Conservation (phyloP, 2,888 invertebrate species). For the Caenorhabditis japonica region DNA sequence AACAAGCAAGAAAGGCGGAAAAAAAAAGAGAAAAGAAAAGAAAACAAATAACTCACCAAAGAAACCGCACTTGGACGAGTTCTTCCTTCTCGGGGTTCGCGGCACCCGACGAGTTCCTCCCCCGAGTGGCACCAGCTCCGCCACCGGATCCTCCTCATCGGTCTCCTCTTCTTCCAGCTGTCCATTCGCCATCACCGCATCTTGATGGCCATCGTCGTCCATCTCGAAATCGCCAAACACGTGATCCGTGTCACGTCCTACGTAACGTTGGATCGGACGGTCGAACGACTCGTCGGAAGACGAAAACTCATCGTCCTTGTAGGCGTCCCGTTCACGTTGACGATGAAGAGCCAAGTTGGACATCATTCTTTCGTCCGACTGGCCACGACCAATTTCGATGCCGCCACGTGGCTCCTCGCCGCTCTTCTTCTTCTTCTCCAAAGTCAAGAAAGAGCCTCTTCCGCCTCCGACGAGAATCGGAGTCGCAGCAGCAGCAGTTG, state of each 20-base stretch:
- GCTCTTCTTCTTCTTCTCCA: conserved; percentile 1
- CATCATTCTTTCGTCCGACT: conserved; percentile 44
- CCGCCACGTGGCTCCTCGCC: conserved; percentile 37
- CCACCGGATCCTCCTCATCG: conserved; percentile 41
- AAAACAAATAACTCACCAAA: conserved; percentile 31
- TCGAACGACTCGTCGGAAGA: conserved; percentile 38
- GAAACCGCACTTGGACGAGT: conserved; percentile 50
- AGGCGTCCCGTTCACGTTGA: conserved; percentile 37
- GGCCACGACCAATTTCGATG: conserved; percentile 30
- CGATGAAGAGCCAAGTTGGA: conserved; percentile 39
- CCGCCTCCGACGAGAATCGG: conserved; percentile 30
- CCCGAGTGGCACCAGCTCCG: conserved; percentile 52
- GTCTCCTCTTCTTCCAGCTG: conserved; percentile 16
- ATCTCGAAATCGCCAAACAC: conserved; percentile 55
- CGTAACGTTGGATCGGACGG: conserved; percentile 35
- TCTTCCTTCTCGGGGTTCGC: conserved; percentile 55
- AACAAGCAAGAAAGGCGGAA: conserved; percentile 6
- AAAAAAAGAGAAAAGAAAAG: conserved; percentile 11
- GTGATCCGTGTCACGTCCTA: conserved; percentile 58
- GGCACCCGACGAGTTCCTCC: conserved; percentile 55
- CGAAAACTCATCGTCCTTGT: conserved; percentile 21
- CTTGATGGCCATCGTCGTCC: conserved; percentile 18
- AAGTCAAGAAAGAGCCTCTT: conserved; percentile 11
- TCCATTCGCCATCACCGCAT: conserved; percentile 17
- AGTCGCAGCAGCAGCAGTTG: conserved; percentile 34